Conservation (phyloP, 2,888 invertebrate genomes). For the Dryobota labecula region DNA sequence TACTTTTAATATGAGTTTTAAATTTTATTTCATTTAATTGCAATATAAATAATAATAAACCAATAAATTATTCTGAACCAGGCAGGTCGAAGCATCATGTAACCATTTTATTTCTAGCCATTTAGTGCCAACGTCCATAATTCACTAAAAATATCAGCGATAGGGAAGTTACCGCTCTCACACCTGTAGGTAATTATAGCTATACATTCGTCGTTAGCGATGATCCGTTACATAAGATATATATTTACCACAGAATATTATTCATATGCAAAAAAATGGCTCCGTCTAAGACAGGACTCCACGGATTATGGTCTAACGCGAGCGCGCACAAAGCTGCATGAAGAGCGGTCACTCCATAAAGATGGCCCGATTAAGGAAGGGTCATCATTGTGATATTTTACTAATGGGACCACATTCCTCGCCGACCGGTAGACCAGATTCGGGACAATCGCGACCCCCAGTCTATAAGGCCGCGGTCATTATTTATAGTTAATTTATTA, state of each 20-base stretch:
- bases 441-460: conserved; percentile 69
- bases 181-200: conserved; percentile 52
- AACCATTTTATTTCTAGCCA: conserved; percentile 18
- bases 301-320: conserved; percentile 89
- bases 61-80: conserved; percentile 33
- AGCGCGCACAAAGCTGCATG: conserved; percentile 78
- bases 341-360: conserved; percentile 88
- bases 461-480: conserved; percentile 75
- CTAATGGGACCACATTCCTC: conserved; percentile 89
- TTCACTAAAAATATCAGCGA: conserved; percentile 27
- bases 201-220: conserved; percentile 32
- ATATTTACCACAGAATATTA: conserved; percentile 72
- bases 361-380: conserved; percentile 86
- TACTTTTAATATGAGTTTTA: too few species aligned
- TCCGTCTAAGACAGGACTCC: conserved; percentile 75
- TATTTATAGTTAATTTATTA: conserved; percentile 90
- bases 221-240: conserved; percentile 64
- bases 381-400: conserved; percentile 85
- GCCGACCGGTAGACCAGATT: conserved; percentile 86
- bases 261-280: conserved; percentile 85
- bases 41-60: too few species aligned
- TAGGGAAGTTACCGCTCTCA: conserved; percentile 49
- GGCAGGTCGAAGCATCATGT: conserved; percentile 3
- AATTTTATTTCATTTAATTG: too few species aligned
- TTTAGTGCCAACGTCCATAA: conserved; percentile 25